phyloP scores from a whole-genome alignment of 2,888 invertebrate species.

The Cyclophora albipunctata region DNA sequence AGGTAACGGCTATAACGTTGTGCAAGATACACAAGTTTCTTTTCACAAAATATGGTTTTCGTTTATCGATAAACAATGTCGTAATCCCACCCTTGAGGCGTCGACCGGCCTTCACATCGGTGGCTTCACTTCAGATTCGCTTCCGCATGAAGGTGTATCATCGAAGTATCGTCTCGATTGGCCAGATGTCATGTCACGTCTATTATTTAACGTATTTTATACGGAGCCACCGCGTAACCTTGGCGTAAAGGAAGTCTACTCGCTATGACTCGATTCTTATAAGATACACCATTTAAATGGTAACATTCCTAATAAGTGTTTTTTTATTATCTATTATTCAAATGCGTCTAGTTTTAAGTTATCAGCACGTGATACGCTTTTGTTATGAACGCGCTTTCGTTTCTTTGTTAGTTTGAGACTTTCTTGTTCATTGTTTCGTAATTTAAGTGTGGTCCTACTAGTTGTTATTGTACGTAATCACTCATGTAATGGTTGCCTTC shows the following conservation, averaged over 20 bases:
- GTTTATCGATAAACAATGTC: slow-evolving; percentile 30
- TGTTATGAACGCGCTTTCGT: slow-evolving; percentile 43
- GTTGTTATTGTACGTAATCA: slow-evolving; percentile 48
- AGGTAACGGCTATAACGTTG: slow-evolving; percentile 39
- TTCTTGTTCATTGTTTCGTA: slow-evolving; percentile 66
- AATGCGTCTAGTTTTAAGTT: slow-evolving; percentile 8
- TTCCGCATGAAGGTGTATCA: slow-evolving; percentile 34
- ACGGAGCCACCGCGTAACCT: slow-evolving; percentile 22
- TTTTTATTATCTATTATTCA: slow-evolving; percentile 8
- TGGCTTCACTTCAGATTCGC: slow-evolving; percentile 26
- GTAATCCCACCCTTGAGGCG: slow-evolving; percentile 49
- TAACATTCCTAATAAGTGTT: slow-evolving; percentile 8
- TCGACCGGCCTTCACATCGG: slow-evolving; percentile 42
- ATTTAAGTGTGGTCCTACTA: slow-evolving; percentile 45
- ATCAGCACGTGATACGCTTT: slow-evolving; percentile 41
- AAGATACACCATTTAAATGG: slow-evolving; percentile 8
- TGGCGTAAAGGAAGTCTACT: slow-evolving; percentile 31
- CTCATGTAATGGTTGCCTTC: slow-evolving; percentile 46
- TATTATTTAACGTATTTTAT: slow-evolving; percentile 16
- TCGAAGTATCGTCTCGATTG: slow-evolving; percentile 7
- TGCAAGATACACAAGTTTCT: slow-evolving; percentile 10
- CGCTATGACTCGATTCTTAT: slow-evolving; percentile 4
- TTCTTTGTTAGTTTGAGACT: slow-evolving; percentile 56
- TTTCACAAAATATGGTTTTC: too few relatives aligned
- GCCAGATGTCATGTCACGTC: slow-evolving; percentile 27